Evolutionary conservation across 64 coral and sea anemone genomes (phyloP).

Genomic region (Pocillopora damicornis): DNA sequence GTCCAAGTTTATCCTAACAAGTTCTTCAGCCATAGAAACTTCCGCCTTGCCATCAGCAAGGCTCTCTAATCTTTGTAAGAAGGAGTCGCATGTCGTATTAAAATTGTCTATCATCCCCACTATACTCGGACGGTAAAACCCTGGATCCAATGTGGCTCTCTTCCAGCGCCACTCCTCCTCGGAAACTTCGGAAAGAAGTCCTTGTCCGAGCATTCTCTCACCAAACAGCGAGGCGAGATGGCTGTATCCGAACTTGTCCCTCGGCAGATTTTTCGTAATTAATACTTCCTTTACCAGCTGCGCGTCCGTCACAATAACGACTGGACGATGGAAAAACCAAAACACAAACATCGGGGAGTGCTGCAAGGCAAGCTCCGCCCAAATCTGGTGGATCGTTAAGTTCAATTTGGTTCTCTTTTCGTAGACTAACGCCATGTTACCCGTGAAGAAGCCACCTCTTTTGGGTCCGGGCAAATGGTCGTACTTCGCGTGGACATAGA

Average conservation of each 20-base stretch:
- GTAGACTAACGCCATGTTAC: constrained; percentile 51
- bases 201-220: constrained; percentile 58
- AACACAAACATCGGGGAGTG: constrained; percentile 70
- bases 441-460: constrained; percentile 68
- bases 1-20: constrained; percentile 60
- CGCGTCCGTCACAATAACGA: constrained; percentile 65
- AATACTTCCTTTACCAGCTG: constrained; percentile 71
- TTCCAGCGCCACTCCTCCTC: constrained; percentile 53
- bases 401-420: constrained; percentile 20
- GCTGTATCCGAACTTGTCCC: constrained; percentile 69
- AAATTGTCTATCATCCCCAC: constrained; percentile 45
- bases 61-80: constrained; percentile 56
- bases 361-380: constrained; percentile 48
- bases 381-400: constrained; percentile 69
- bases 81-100: constrained; percentile 67
- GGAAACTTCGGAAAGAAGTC: constrained; percentile 52
- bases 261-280: constrained; percentile 60
- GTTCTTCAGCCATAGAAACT: constrained; percentile 80
- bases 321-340: constrained; percentile 77
- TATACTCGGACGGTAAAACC: constrained; percentile 48
- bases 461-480: constrained; percentile 77
- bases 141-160: constrained; percentile 46
- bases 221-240: constrained; percentile 71
- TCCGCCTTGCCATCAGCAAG: constrained; percentile 74
- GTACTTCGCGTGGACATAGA: constrained; percentile 29